Evolutionary conservation across 2,113 vertebrate genomes (phyloP), one percentile per base, ranked within the genome.

Genomic region (Poeciliopsis retropinna): DNA sequence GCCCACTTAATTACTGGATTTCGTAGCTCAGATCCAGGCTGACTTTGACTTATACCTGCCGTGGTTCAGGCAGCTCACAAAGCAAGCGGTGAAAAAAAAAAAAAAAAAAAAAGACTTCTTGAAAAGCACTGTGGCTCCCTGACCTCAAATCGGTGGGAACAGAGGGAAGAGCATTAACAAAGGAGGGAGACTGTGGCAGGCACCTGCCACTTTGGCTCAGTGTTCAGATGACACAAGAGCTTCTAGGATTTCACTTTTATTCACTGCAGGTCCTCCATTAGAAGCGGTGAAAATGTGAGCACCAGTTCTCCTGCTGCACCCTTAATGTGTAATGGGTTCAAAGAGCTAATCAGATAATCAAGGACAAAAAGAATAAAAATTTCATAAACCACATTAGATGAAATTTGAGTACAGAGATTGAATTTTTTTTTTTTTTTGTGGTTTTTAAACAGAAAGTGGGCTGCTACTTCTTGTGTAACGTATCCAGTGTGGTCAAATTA

Each of bases 181-280:
- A 76, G 70, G 54, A 72, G 75, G 44, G 78, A 80, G 76, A 57
- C 80, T 25, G 32, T 64, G 79, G 83, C 72, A 82, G 83, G 71
- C 85, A 89, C 79, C 87, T 90, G 88, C 88, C 86, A 90, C 85
- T 88, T 85, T 82, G 70, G 69, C 76, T 85, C 78, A 70, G 60
- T 80, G 69, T 70, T 79, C 25, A 9, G 12, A 72, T 29, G 22
- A 74, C 10, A 73, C 60, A 4, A 28, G 44, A 76, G 73, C 80
- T 70, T 83, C 81, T 80, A 64, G 77, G 83, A 90, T 90, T 91
- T 70, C 80, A 72, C 80, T 82, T 77, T 63, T 60, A 88, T 78
- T 78, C 69, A 39, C 60, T 67, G 22, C 41, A n/a, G 4, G 25
- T 76, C 51, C 73, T 77, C 83, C 79, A 87, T 89, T 87, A 82